phyloP scores from a whole-genome alignment of 1,140 invertebrate species.

The Drosophila kanapiae region DNA sequence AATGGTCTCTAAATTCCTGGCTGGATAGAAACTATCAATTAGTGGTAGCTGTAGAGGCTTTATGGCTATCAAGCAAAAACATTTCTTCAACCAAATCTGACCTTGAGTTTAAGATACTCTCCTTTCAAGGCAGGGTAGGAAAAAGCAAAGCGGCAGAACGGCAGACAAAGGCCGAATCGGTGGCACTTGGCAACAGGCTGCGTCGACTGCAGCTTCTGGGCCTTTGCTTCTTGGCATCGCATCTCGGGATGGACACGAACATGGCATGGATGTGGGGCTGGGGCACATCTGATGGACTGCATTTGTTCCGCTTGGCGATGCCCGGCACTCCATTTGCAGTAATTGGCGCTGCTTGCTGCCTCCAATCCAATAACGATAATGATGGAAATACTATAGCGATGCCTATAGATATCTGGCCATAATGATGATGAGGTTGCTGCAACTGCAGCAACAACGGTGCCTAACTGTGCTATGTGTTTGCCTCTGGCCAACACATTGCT shows the following conservation, averaged over 20 bases:
- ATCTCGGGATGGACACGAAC: slow-evolving; percentile 30
- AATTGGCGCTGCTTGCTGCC: slow-evolving; percentile 66
- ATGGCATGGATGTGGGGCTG: slow-evolving; percentile 33
- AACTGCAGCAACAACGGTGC: slow-evolving; percentile 56
- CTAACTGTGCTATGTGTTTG: slow-evolving; percentile 60
- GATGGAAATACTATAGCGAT: slow-evolving; percentile 8
- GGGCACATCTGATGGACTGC: slow-evolving; percentile 44
- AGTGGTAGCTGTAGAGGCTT: not conserved
- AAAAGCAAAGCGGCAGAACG: not conserved
- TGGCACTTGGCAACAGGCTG: slow-evolving; percentile 24
- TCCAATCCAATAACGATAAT: slow-evolving; percentile 34
- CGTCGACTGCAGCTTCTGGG: slow-evolving; percentile 23
- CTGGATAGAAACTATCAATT: no score
- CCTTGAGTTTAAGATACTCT: not conserved
- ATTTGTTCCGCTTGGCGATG: slow-evolving; percentile 71
- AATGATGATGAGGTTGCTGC: slow-evolving; percentile 30
- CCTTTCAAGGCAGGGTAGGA: slow-evolving; percentile 10
- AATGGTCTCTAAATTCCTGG: no score
- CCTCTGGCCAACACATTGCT: slow-evolving; percentile 39
- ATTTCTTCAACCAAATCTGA: not conserved
- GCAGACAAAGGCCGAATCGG: slow-evolving; percentile 29
- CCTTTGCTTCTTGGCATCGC: slow-evolving; percentile 9
- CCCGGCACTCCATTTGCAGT: slow-evolving; percentile 78
- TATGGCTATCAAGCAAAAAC: no score
- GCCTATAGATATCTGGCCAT: not conserved